Evolutionary conservation across 1,140 invertebrate species (phyloP).

Genomic region (Brachionus paranguensis): DNA sequence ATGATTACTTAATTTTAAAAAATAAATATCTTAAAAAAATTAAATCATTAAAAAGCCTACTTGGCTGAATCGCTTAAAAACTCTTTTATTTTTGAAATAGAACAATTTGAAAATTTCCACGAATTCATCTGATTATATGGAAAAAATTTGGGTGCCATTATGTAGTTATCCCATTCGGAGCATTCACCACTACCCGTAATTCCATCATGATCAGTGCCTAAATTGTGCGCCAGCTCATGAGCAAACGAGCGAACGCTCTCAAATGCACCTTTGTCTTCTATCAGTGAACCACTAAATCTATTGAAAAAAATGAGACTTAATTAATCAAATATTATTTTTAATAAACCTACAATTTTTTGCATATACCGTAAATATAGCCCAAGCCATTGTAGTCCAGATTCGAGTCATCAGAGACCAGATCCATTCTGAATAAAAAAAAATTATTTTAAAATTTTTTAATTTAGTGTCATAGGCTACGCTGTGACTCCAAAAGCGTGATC

Average conservation of each 20-base stretch:
- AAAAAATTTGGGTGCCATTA: conserved; percentile 20
- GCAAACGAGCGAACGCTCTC: conserved; percentile 21
- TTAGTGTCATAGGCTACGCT: neutral
- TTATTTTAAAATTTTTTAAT: neutral
- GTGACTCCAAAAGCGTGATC: conserved; percentile 23
- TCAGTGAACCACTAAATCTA: conserved; percentile 17
- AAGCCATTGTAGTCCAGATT: conserved; percentile 20
- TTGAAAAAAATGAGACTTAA: neutral
- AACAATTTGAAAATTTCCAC: conserved; percentile 9
- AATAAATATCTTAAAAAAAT: neutral
- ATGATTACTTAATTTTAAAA: neutral
- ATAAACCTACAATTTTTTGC: neutral
- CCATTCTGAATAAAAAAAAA: neutral
- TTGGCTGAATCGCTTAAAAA: neutral
- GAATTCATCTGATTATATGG: conserved; percentile 15
- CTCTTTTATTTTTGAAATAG: neutral
- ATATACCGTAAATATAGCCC: conserved; percentile 10
- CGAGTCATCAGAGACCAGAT: neutral
- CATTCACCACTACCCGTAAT: neutral
- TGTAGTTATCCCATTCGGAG: conserved; percentile 13
- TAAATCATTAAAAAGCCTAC: neutral
- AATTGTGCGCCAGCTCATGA: conserved; percentile 15
- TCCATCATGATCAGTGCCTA: conserved; percentile 13
- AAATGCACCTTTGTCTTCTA: conserved; percentile 4
- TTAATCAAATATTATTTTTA: neutral